phyloP scores from a whole-genome alignment of 2,113 vertebrate species.

The Ginglymostoma cirratum region DNA sequence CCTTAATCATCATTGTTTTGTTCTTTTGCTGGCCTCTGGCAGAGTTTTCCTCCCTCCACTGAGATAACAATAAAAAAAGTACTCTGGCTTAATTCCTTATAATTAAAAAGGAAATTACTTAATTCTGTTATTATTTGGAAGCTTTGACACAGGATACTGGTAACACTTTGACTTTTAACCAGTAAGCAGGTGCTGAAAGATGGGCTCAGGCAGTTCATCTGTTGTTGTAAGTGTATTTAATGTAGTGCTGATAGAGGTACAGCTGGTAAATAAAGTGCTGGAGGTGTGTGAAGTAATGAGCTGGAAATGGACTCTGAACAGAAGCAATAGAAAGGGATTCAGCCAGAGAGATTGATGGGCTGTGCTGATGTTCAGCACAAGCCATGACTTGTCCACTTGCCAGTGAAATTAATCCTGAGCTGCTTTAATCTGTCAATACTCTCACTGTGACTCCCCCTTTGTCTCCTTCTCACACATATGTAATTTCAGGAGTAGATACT shows the following conservation, averaged over 20 bases:
- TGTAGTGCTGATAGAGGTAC: background rate
- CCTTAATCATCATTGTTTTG: background rate
- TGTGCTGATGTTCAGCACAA: slow-evolving; percentile 36
- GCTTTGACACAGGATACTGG: background rate
- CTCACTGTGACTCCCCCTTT: background rate
- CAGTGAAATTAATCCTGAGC: slow-evolving; percentile 35
- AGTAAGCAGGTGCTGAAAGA: background rate
- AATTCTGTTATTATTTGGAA: background rate
- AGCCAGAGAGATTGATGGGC: slow-evolving; percentile 33
- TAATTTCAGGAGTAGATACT: background rate
- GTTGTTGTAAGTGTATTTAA: background rate
- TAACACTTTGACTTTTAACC: background rate
- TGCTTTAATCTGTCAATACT: slow-evolving; percentile 29
- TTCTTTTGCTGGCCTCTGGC: background rate
- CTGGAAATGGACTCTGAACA: slow-evolving; percentile 40
- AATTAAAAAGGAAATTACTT: background rate
- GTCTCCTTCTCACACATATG: background rate
- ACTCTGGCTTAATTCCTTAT: background rate
- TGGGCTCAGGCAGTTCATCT: slow-evolving; percentile 18
- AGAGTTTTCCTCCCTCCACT: background rate
- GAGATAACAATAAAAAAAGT: background rate
- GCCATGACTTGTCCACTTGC: slow-evolving; percentile 28
- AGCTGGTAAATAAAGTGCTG: slow-evolving; percentile 44
- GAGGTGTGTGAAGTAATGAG: slow-evolving; percentile 26
- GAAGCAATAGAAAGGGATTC: slow-evolving; percentile 33